phyloP scores from a whole-genome alignment of 2,113 vertebrate genomes.

The Columba livia region DNA sequence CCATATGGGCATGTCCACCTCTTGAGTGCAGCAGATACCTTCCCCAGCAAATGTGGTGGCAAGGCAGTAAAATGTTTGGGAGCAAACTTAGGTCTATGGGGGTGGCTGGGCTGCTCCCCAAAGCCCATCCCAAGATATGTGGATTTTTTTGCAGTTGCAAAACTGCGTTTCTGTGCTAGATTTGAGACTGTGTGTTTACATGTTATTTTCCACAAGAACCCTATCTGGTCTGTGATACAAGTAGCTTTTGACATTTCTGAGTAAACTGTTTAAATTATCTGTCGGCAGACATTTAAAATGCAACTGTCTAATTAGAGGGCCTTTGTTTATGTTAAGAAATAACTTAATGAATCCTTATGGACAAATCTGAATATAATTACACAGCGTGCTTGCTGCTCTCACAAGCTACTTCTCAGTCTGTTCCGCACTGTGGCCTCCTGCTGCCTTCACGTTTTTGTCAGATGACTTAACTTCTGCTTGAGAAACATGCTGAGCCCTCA shows the following conservation, averaged over 20 bases:
- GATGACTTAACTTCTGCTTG: background rate
- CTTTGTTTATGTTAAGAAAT: slow-evolving; percentile 39
- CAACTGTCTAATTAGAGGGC: slow-evolving; percentile 52
- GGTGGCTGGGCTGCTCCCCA: background rate
- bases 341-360: background rate
- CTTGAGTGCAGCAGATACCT: background rate
- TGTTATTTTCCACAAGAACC: background rate
- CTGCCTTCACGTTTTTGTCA: background rate
- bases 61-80: background rate
- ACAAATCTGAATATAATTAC: slow-evolving; percentile 45
- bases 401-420: background rate
- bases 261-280: slow-evolving; percentile 69
- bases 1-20: background rate
- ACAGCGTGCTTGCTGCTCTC: background rate
- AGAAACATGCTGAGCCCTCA: background rate
- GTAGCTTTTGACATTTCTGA: slow-evolving; percentile 53
- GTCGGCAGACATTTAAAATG: slow-evolving; percentile 20
- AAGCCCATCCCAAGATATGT: background rate
- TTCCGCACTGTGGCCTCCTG: background rate
- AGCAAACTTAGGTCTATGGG: background rate
- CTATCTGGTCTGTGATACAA: slow-evolving; percentile 16
- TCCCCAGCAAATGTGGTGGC: background rate
- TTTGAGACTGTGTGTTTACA: slow-evolving; percentile 24
- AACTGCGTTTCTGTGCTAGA: background rate
- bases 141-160: background rate